These are phyloP conservation scores for Menura novaehollandiae DNA, from an alignment of 2,113 vertebrate genomes.

Conservation along the genomic window DNA sequence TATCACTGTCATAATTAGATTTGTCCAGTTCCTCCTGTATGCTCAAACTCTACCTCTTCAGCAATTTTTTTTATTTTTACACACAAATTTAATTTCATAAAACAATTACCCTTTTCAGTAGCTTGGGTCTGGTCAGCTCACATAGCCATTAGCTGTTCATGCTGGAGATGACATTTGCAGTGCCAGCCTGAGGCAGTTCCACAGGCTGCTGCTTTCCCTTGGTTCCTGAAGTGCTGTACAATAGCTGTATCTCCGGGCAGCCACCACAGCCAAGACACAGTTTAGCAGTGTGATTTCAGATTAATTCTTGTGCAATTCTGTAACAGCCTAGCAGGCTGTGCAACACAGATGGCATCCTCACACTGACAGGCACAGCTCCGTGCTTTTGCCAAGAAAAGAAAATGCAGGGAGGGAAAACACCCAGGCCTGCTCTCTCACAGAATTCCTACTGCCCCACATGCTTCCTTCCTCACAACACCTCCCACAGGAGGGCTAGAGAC, in stretches of 20 bases:
- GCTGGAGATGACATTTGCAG: neutral
- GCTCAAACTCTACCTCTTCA: neutral
- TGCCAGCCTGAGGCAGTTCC: neutral
- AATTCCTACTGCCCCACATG: accelerated
- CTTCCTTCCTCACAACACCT: neutral
- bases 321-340: neutral
- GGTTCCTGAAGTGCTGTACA: accelerated
- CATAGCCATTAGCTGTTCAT: neutral
- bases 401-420: neutral
- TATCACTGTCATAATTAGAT: neutral
- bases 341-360: constrained; percentile 22
- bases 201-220: neutral
- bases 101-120: constrained; percentile 14
- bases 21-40: neutral
- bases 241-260: neutral
- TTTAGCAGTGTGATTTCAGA: neutral
- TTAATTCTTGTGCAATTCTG: neutral
- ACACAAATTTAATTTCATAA: neutral
- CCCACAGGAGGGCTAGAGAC: neutral
- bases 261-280: neutral
- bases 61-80: neutral
- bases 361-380: neutral
- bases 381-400: neutral
- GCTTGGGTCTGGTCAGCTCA: neutral
- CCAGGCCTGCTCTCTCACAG: neutral